A percentile compares a stretch with the other conserved stretches of the same genome.
Evolutionary conservation across 2,113 vertebrate genomes (phyloP).

Genomic region (Cairina moschata): DNA sequence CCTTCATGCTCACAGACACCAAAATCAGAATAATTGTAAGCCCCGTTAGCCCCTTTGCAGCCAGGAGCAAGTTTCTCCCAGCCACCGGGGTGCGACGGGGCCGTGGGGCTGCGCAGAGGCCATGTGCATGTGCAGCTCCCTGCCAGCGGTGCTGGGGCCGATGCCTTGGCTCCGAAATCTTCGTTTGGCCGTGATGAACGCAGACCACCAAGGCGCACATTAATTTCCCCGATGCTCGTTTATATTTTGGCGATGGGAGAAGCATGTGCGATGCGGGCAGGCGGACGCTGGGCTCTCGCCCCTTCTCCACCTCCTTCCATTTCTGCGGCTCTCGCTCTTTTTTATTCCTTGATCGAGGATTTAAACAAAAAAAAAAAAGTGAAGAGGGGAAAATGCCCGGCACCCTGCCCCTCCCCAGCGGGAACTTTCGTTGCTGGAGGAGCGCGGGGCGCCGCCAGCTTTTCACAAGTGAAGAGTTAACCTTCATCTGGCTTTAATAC

Average conservation of each 20-base stretch:
- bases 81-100: neutral
- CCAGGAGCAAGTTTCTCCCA: neutral
- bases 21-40: neutral
- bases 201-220: conserved; percentile 78
- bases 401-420: neutral
- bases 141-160: conserved; percentile 61
- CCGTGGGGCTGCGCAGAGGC: neutral
- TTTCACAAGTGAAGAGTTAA: conserved; percentile 63
- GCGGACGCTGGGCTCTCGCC: conserved; percentile 46
- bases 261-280: conserved; percentile 70
- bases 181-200: conserved; percentile 69
- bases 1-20: neutral
- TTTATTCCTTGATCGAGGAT: conserved; percentile 63
- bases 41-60: neutral
- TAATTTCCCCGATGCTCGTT: conserved; percentile 79
- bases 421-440: conserved; percentile 18
- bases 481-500: conserved; percentile 77
- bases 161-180: conserved; percentile 60
- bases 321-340: conserved; percentile 55
- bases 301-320: conserved; percentile 57
- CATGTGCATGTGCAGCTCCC: neutral
- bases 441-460: neutral
- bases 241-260: conserved; percentile 78
- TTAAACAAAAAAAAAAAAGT: neutral
- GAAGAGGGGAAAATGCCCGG: conserved; percentile 59